Conservation (phyloP, 2,888 invertebrate species). For the Lithophane ornitopus region DNA sequence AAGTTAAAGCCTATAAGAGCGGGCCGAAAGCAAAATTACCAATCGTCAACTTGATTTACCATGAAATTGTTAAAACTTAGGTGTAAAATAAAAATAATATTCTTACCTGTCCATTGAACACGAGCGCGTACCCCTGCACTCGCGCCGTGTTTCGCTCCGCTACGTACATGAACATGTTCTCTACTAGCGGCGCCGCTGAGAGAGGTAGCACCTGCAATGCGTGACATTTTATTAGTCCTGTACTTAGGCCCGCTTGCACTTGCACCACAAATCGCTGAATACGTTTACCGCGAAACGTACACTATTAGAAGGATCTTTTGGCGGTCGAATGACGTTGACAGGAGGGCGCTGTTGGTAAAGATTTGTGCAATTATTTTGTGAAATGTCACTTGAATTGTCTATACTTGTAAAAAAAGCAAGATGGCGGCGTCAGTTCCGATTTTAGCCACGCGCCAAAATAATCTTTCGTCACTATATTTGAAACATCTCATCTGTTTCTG, state of each 20-base stretch:
- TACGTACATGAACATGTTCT: slow-evolving; percentile 86
- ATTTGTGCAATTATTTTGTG: neutral
- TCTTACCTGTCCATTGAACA: slow-evolving; percentile 81
- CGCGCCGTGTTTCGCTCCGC: slow-evolving; percentile 84
- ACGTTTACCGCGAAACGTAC: too few species aligned
- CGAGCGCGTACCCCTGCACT: slow-evolving; percentile 85
- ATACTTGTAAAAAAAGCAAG: too few species aligned
- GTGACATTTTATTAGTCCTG: neutral
- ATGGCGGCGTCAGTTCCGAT: too few species aligned
- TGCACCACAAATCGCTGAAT: neutral
- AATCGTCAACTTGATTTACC: too few species aligned
- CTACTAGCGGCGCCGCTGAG: slow-evolving; percentile 87
- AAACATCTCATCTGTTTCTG: neutral
- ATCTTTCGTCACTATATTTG: too few species aligned
- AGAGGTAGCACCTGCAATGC: slow-evolving; percentile 92
- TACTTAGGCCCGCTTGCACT: neutral
- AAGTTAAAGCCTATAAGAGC: too few species aligned
- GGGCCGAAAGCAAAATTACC: too few species aligned
- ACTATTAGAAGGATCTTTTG: too few species aligned
- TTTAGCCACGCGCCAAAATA: too few species aligned
- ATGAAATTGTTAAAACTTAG: neutral
- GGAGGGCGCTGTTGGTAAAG: neutral
- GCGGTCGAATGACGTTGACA: neutral
- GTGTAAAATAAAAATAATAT: neutral
- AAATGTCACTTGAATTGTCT: too few species aligned